Conservation (phyloP, 1,140 invertebrate species). For the Thrips palmi region DNA sequence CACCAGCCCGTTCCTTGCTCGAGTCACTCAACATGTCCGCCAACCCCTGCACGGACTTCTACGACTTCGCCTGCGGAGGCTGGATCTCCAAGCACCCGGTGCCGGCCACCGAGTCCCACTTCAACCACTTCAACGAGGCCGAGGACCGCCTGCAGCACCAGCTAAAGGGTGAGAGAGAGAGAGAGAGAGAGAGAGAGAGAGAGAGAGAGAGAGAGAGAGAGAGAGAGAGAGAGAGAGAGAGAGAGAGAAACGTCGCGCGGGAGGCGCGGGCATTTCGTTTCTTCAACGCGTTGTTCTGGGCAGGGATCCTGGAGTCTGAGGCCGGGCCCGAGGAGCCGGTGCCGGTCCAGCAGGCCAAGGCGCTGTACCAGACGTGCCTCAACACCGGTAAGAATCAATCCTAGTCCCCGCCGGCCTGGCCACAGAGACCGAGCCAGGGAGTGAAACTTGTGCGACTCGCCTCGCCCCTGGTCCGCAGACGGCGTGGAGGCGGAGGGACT, state of each 20-base stretch:
- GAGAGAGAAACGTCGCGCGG: no score
- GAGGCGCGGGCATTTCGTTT: background rate
- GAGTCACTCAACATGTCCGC: constrained; percentile 21
- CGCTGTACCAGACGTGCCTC: constrained; percentile 41
- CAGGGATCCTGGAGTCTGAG: constrained; percentile 16
- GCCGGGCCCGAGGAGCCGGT: constrained; percentile 25
- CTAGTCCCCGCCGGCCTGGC: background rate
- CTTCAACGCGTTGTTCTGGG: constrained; percentile 1
- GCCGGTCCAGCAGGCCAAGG: constrained; percentile 39
- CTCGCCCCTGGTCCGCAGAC: constrained; percentile 15
- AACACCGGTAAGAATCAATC: constrained; percentile 27
- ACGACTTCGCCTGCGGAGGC: constrained; percentile 29
- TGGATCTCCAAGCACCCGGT: constrained; percentile 26
- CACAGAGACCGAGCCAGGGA: background rate
- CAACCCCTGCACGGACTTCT: constrained; percentile 31
- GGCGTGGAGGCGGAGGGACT: constrained; percentile 19
- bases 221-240: background rate
- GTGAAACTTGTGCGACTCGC: background rate
- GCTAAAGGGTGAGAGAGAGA: constrained; percentile 19
- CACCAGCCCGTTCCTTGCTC: no score
- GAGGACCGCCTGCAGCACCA: constrained; percentile 21
- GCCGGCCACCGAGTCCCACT: constrained; percentile 21
- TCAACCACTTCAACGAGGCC: constrained; percentile 24
- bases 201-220: constrained; percentile 20
- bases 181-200: background rate